Conservation (phyloP, 1,140 invertebrate species). For the Andrena cerasifolii region DNA sequence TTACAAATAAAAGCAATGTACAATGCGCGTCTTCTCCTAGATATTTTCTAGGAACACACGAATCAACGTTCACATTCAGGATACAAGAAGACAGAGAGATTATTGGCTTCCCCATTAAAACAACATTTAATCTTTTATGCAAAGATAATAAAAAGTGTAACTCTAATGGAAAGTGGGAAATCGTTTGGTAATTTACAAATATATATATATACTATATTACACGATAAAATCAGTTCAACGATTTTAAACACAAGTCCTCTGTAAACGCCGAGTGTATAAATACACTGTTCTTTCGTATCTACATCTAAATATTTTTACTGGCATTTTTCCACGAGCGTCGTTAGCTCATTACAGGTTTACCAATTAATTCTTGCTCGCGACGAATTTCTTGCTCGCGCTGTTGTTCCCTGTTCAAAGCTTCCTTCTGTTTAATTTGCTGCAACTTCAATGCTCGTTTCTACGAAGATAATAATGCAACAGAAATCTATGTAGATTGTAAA, state of each 20-base stretch:
- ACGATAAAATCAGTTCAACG: background rate
- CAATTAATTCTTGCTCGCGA: conserved; percentile 75
- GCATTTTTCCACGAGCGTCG: background rate
- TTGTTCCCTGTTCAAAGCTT: conserved; percentile 73
- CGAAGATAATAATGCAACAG: background rate
- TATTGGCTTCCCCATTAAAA: conserved; percentile 89
- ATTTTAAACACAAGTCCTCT: conserved; percentile 15
- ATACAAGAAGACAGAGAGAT: conserved; percentile 99
- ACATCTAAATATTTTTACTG: background rate
- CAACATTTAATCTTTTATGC: conserved; percentile 96
- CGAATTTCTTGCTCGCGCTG: conserved; percentile 74
- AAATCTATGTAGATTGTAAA: background rate
- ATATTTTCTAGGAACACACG: conserved; percentile 95
- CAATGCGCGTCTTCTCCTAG: conserved; percentile 73
- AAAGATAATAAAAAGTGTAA: conserved; percentile 78
- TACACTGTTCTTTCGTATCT: conserved; percentile 27
- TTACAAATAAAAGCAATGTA: background rate
- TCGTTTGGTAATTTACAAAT: conserved; percentile 72
- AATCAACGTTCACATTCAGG: conserved; percentile 97
- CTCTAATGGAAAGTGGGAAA: conserved; percentile 73
- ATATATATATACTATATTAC: conserved; percentile 8
- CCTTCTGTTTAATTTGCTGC: conserved; percentile 78
- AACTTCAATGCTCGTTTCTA: conserved; percentile 78
- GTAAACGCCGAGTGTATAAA: conserved; percentile 35
- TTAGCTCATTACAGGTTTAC: conserved; percentile 63